Percentiles rank a stretch among this genome's conserved stretches.
phyloP scores from a whole-genome alignment of 37 sponge, comb jelly and placozoan species.

The Haliclona indistincta region DNA sequence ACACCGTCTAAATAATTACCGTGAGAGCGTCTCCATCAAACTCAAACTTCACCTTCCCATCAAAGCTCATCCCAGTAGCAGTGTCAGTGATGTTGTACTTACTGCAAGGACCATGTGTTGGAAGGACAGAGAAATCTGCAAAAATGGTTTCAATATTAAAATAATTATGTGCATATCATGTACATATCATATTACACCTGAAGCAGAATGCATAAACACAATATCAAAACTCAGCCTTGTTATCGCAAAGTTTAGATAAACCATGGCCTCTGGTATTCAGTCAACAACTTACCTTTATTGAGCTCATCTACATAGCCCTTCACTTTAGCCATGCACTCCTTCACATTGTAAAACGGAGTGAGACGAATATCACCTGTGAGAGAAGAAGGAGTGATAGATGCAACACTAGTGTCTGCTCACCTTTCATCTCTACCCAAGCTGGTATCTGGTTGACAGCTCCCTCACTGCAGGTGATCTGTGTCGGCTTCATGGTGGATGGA shows the following conservation, averaged over 20 bases:
- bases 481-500: slow-evolving; percentile 84
- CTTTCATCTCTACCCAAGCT: slow-evolving; percentile 60
- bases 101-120: slow-evolving; percentile 65
- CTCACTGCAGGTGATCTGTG: slow-evolving; percentile 60
- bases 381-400: no score
- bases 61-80: slow-evolving; percentile 44
- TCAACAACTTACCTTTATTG: slow-evolving; percentile 32
- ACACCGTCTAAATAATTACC: no score
- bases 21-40: slow-evolving; percentile 29
- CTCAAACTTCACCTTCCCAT: slow-evolving; percentile 25
- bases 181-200: not conserved
- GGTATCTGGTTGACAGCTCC: slow-evolving; percentile 77
- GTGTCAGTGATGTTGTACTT: slow-evolving; percentile 42
- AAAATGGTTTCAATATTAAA: no score
- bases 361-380: slow-evolving; percentile 73
- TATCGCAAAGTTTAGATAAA: not conserved
- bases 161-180: no score
- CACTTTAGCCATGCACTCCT: slow-evolving; percentile 51
- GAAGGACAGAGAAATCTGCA: slow-evolving; percentile 47
- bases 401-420: no score
- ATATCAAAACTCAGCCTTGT: not conserved
- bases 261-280: not conserved
- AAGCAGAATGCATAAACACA: not conserved
- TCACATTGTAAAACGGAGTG: slow-evolving; percentile 72
- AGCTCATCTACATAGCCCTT: slow-evolving; percentile 55